Base-by-base conservation (phyloP, 1,140 invertebrate genomes). In the Drosophila melanica region DNA sequence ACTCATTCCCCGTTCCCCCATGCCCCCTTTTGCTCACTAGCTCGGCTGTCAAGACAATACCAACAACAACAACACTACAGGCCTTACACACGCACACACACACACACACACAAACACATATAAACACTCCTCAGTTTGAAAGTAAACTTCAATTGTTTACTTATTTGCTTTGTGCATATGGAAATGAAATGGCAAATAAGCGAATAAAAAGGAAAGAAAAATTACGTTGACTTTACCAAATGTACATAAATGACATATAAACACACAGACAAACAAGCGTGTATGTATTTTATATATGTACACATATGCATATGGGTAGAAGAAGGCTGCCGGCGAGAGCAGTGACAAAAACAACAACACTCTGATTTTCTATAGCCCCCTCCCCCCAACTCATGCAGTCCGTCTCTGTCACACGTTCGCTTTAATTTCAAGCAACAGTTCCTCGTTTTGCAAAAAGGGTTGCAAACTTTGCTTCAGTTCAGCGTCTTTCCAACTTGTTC, bases 131-230 rank as follows among this genome's bases (percentile, higher is more conserved):
- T 53, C 47, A 58, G 62, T 59, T 60, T 59, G 54, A 44, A 68
- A 68, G 70, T 58, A 77, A 74, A 74, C 71, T 35, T 51, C 69
- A 71, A 66, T 87, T 87, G 82, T 85, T 87, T 81, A 77, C 82
- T 73, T 81, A 87, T 87, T 89, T 87, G 84, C 79, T 77, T 77
- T 87, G 72, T 82, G 84, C 82, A 82, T 87, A 86, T 89, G 76
- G 76, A 86, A 87, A 89, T 89, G 67, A 87, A 87, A 87, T 89
- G 82, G 84, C 76, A 87, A 87, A 89, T 80, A 87, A 60, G 64
- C 70, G 63, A 63, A 65, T 74, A 75, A 78, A 75, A 84, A 65
- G 73, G 64, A 62, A 73, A 77, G 65, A 74, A 86, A 85, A 86
- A 86, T 86, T 86, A 86, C 75, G 82, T 86, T 86, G 82, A 86